Percentiles rank a stretch among this genome's conserved stretches.
phyloP scores from a whole-genome alignment of 1,140 invertebrate genomes.

The Hylaeus volcanicus region DNA sequence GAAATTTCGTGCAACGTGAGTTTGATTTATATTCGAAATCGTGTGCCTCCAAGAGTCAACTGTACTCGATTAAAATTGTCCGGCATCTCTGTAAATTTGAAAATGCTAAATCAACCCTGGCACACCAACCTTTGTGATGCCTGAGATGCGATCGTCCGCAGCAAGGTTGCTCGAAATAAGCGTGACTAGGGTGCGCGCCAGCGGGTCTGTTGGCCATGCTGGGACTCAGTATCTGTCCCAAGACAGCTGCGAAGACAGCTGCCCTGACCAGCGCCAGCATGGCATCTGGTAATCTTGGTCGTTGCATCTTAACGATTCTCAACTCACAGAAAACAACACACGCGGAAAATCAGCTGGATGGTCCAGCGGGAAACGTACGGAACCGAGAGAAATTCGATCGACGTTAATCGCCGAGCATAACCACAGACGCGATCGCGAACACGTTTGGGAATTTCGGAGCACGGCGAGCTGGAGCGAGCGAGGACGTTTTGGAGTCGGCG shows the following conservation, averaged over 20 bases:
- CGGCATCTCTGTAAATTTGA: too few relatives aligned
- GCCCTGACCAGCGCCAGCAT: constrained; percentile 73
- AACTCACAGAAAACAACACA: constrained; percentile 21
- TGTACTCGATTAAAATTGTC: too few relatives aligned
- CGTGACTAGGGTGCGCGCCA: constrained; percentile 78
- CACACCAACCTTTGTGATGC: constrained; percentile 77
- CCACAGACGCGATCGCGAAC: background rate
- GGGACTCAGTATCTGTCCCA: constrained; percentile 71
- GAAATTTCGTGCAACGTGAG: too few relatives aligned
- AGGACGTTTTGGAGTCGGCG: background rate
- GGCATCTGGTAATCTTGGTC: constrained; percentile 65
- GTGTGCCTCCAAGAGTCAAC: too few relatives aligned
- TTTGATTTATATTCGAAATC: too few relatives aligned
- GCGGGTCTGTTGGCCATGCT: constrained; percentile 72
- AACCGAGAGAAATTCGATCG: background rate
- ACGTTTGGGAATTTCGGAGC: background rate
- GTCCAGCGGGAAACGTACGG: background rate
- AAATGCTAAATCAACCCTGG: rapidly evolving
- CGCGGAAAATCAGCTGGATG: background rate
- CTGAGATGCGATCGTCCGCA: constrained; percentile 78
- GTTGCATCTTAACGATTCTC: constrained; percentile 63
- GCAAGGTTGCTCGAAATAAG: constrained; percentile 80
- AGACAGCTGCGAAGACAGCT: constrained; percentile 78
- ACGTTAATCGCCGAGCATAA: constrained; percentile 24
- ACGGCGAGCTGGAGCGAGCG: background rate